Percentiles rank a stretch among this genome's conserved stretches.
phyloP scores from a whole-genome alignment of 23 tunicate genomes.

The Halocynthia roretzi region DNA sequence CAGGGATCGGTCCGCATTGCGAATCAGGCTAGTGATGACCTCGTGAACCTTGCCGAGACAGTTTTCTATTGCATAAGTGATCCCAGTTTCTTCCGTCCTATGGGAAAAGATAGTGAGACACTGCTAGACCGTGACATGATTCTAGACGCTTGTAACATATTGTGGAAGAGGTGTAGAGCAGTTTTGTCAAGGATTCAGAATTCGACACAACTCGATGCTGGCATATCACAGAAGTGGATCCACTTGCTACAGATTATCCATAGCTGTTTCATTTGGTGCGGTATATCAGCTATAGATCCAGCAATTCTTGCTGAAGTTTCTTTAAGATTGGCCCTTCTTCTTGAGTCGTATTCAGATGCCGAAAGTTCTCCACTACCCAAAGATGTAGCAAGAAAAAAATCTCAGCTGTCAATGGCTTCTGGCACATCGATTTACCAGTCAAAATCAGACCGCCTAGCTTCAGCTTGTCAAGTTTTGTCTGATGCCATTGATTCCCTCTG shows the following conservation, averaged over 20 bases:
- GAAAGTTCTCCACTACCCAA: background rate
- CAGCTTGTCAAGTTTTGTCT: constrained; percentile 24
- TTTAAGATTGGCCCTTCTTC: constrained; percentile 42
- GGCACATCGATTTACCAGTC: constrained; percentile 7
- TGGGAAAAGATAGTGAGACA: constrained; percentile 55
- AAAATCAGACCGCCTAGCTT: constrained; percentile 16
- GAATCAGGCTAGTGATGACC: constrained; percentile 58
- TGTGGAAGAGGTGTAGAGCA: constrained; percentile 77
- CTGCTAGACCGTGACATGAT: constrained; percentile 91
- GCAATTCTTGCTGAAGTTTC: constrained; percentile 56
- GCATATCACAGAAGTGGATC: constrained; percentile 48
- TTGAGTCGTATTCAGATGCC: constrained; percentile 41
- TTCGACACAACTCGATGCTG: constrained; percentile 26
- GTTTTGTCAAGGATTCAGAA: constrained; percentile 39
- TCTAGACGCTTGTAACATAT: constrained; percentile 54
- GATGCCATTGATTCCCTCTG: constrained; percentile 21
- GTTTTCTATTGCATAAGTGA: constrained; percentile 70
- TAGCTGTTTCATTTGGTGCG: constrained; percentile 48
- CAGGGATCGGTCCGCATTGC: constrained; percentile 32
- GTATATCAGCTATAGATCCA: constrained; percentile 71
- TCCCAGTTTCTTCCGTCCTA: constrained; percentile 47
- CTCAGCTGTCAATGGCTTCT: constrained; percentile 4
- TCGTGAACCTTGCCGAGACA: constrained; percentile 82
- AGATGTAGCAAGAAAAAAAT: background rate
- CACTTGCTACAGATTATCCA: constrained; percentile 71